Conservation (phyloP, 1,140 invertebrate species). For the Lanistes nyassanus region DNA sequence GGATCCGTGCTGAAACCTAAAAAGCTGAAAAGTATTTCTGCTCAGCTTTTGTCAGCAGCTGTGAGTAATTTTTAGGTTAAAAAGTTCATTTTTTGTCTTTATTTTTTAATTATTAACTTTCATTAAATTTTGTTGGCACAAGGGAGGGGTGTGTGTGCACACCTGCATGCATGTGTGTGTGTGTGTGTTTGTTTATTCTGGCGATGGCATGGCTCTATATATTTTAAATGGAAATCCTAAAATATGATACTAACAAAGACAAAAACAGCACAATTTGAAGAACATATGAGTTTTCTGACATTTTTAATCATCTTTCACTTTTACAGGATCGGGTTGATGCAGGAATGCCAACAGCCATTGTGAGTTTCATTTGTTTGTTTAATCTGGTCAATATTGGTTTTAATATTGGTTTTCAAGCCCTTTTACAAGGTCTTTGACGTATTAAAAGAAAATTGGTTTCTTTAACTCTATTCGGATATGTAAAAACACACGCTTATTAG, state of each 20-base stretch:
- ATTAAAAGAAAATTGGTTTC: background rate
- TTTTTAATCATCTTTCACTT: slow-evolving; percentile 26
- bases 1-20: slow-evolving; percentile 83
- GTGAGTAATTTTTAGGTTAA: slow-evolving; percentile 69
- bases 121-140: no score
- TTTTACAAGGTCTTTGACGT: no score
- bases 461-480: no score
- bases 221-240: background rate
- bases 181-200: background rate
- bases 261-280: background rate
- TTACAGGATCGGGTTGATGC: slow-evolving; percentile 83
- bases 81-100: background rate
- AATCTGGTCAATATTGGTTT: background rate
- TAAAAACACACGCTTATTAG: no score
- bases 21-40: slow-evolving; percentile 84
- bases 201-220: background rate
- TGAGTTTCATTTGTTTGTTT: slow-evolving; percentile 39
- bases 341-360: slow-evolving; percentile 82
- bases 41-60: slow-evolving; percentile 83
- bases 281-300: slow-evolving; percentile 3
- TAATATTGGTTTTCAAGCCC: no score
- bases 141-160: no score
- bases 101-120: no score
- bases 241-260: background rate
- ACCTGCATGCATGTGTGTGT: no score